A percentile compares a stretch with the other conserved stretches of the same genome.
Conservation (phyloP, 2,797 vertebrate genomes). For the Pipistrellus kuhlii region DNA sequence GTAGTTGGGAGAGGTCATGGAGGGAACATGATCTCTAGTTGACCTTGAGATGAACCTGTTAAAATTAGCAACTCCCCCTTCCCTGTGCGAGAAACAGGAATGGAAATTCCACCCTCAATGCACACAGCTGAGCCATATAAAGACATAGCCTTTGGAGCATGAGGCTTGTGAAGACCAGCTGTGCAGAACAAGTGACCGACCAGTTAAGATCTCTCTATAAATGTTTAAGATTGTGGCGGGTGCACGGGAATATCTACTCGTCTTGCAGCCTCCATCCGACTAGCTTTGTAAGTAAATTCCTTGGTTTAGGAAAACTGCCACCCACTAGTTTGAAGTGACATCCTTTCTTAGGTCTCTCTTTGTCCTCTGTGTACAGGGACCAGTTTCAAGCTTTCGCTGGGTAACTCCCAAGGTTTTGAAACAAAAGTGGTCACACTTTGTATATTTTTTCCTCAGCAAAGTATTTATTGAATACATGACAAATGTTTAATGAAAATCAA, state of each 20-base stretch:
- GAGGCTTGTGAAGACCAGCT: background rate
- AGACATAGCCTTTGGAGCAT: background rate
- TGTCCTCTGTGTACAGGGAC: background rate
- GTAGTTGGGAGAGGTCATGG: background rate
- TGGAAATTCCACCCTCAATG: background rate
- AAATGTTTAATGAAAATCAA: background rate
- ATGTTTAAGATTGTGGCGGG: background rate
- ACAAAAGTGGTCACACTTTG: background rate
- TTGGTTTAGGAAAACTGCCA: background rate
- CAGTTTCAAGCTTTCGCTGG: background rate
- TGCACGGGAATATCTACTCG: fast-evolving
- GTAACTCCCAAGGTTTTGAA: background rate
- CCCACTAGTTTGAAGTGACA: background rate
- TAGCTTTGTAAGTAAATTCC: background rate
- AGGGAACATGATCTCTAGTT: background rate
- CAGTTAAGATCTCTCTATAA: background rate
- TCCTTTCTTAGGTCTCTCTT: background rate
- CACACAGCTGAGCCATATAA: background rate
- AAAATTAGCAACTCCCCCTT: background rate
- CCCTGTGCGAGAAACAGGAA: background rate
- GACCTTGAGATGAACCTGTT: background rate
- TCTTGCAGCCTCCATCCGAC: fast-evolving
- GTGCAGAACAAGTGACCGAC: background rate
- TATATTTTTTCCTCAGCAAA: background rate
- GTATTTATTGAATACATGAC: background rate